Base-by-base conservation (phyloP, 2,888 invertebrate genomes). In the Chloroclystis v-ata region DNA sequence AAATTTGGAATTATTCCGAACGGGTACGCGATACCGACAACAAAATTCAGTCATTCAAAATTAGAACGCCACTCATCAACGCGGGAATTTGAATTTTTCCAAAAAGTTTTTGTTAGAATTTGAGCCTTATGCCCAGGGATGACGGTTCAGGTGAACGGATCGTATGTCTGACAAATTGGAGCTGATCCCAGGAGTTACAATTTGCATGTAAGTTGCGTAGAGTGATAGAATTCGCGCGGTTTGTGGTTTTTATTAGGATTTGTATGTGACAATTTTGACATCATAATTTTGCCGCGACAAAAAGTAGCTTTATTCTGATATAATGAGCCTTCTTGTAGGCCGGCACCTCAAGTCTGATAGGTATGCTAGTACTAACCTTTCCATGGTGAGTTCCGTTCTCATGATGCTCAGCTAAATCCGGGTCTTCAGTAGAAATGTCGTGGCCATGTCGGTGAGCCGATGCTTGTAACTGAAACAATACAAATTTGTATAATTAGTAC, bases 321-420 rank as follows among this genome's bases (percentile, higher is more conserved):
- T n/a, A n/a, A n/a, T n/a, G n/a, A n/a, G n/a, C n/a, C n/a, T n/a
- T n/a, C n/a, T n/a, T n/a, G n/a, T n/a, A n/a, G n/a, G n/a, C n/a
- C n/a, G n/a, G n/a, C n/a, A n/a, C n/a, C n/a, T n/a, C n/a, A n/a
- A n/a, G n/a, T n/a, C n/a, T n/a, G n/a, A n/a, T n/a, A n/a, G n/a
- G n/a, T n/a, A n/a, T n/a, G n/a, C n/a, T n/a, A n/a, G n/a, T n/a
- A 11, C 61, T 52, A 41, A 85, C 86, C 78, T 85, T 86, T 2
- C 79, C 84, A 69, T 85, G 84, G 26, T 82, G 85, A 0, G 82
- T 79, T 9, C 62, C 68, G 55, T 85, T 87, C 10, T 82, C 83
- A 9, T 72, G 70, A 20, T 72, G 71, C 0, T 81, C 82, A 0
- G 67, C 60, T 10, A 78, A 48, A 28, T 84, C 81, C 0, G 86